A percentile compares a stretch with the other conserved stretches of the same genome.
Evolutionary conservation across 1,140 invertebrate species (phyloP).

Genomic region (Drepana arcuata): DNA sequence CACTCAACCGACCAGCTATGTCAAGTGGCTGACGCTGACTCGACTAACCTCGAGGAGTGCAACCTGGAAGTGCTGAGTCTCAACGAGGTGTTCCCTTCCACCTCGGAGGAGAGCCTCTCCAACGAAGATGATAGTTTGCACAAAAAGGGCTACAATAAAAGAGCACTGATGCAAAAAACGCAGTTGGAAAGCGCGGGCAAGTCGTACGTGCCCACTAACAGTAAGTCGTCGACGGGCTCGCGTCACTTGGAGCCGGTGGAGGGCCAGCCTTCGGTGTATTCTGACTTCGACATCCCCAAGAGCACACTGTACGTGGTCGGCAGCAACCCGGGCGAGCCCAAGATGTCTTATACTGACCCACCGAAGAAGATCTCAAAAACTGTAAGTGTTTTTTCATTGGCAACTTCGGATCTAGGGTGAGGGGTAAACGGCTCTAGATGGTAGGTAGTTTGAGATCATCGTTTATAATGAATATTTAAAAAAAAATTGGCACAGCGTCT

Average conservation of each 20-base stretch:
- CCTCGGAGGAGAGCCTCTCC: conserved; percentile 59
- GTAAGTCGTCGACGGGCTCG: conserved; percentile 47
- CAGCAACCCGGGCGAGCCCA: conserved; percentile 61
- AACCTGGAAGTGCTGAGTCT: conserved; percentile 60
- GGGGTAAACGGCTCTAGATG: too few species aligned
- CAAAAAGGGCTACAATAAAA: conserved; percentile 29
- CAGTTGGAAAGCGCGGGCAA: conserved; percentile 23
- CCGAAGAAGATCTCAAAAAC: conserved; percentile 61
- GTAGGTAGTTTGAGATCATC: too few species aligned
- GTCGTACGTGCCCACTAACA: conserved; percentile 45
- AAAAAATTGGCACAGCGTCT: too few species aligned
- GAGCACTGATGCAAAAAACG: conserved; percentile 27
- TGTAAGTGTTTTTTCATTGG: conserved; percentile 22
- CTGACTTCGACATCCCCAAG: conserved; percentile 56
- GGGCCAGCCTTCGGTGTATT: conserved; percentile 37
- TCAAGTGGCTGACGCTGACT: conserved; percentile 34
- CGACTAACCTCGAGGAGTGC: conserved; percentile 42
- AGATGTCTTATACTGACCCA: conserved; percentile 56
- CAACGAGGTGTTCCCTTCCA: conserved; percentile 58
- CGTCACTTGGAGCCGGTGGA: conserved; percentile 34
- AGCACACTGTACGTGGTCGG: conserved; percentile 55
- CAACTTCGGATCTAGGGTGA: too few species aligned
- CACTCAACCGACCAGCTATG: conserved; percentile 62
- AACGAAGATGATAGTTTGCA: conserved; percentile 47
- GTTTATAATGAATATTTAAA: too few species aligned